Evolutionary conservation across 2,113 vertebrate species (phyloP), one percentile per base, ranked within the genome.

Genomic region (Charina bottae): DNA sequence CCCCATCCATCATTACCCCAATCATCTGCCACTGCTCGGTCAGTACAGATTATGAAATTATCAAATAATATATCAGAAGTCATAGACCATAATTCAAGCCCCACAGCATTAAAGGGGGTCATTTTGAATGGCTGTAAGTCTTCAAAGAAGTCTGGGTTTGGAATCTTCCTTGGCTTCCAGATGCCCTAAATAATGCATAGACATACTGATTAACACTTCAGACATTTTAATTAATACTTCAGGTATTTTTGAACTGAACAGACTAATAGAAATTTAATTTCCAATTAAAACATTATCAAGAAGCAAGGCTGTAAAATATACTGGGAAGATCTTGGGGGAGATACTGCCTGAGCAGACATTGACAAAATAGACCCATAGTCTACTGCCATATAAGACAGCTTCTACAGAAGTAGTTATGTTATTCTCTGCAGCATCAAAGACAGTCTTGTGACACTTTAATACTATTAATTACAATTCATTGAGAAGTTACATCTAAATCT

Each of bases 71-170:
- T 99, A 93, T 99, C 99, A 0, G 98, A 98, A 33, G 98, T 99
- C 99, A 99, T 99, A 94, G 99, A 99, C 99, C 99, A 99, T 26
- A 99, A 97, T 96, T 99, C 99, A 89, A 99, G 98, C 0, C 99
- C 99, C 88, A 99, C 89, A 49, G 99, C 99, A 90, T 92, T 98
- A 97, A 99, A 98, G 0, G 99, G 93, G 15, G 97, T 98, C 99
- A 99, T 99, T 95, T 93, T 98, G 97, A 99, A 99, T 1, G 99
- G 99, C 87, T 99, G 98, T 92, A 99, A 96, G 94, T 99, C 99
- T 97, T 99, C 99, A 94, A 99, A 99, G 97, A 98, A 99, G 90
- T 98, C 98, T 0, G 99, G 99, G 95, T 99, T 99, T 92, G 98
- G 93, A 94, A 99, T 98, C 97, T 99, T 99, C 94, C 99, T 98